Percentiles rank a stretch among this genome's conserved stretches.
These are phyloP conservation scores for Aspidoscelis tigris DNA, from an alignment of 2,113 vertebrate species.

Conservation along the genomic window DNA sequence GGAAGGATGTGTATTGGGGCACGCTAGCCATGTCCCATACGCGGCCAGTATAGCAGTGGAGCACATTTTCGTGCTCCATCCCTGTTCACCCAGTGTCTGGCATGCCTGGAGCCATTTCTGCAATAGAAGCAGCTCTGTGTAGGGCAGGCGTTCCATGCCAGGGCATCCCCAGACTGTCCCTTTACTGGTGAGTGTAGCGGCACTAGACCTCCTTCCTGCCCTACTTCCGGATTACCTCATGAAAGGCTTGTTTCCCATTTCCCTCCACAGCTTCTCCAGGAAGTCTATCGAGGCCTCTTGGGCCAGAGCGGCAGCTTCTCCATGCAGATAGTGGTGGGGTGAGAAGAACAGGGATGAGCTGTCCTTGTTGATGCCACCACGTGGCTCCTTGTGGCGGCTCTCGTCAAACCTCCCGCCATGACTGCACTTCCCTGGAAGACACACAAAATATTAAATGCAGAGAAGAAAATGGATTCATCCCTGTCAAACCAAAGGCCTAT, in stretches of 20 bases:
- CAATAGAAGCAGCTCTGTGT: no score
- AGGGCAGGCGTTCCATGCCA: no score
- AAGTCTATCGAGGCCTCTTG: slow-evolving; percentile 79
- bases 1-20: neutral
- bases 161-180: no score
- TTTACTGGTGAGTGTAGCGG: no score
- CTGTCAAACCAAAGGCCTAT: no score
- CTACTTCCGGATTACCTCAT: slow-evolving; percentile 71
- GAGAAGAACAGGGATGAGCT: slow-evolving; percentile 84
- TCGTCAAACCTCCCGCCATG: slow-evolving; percentile 85
- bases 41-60: no score
- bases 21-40: no score
- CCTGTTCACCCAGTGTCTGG: no score
- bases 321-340: slow-evolving; percentile 83
- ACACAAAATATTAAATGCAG: neutral
- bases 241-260: slow-evolving; percentile 75
- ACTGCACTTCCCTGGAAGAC: slow-evolving; percentile 84
- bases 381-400: slow-evolving; percentile 75
- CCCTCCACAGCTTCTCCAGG: slow-evolving; percentile 77
- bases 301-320: slow-evolving; percentile 79
- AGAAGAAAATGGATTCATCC: neutral
- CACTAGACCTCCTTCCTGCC: no score
- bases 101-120: no score
- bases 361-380: slow-evolving; percentile 90
- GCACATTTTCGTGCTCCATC: no score